These are phyloP conservation scores for Spinus pinus DNA, from an alignment of 2,797 vertebrate species.

Conservation along the genomic window DNA sequence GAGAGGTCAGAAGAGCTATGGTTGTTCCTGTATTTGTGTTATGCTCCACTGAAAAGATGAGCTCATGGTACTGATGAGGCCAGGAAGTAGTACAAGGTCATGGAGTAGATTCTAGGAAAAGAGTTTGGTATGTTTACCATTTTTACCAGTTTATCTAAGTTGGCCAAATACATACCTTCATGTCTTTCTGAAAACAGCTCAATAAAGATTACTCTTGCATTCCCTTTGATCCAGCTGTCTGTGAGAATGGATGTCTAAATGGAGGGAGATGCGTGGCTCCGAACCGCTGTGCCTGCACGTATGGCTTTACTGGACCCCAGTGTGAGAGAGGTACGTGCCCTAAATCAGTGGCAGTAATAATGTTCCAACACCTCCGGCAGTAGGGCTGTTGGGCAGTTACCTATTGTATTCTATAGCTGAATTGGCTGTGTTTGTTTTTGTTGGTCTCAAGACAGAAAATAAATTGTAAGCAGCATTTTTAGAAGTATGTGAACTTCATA, in stretches of 20 bases:
- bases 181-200: background rate
- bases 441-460: background rate
- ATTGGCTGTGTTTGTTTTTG: background rate
- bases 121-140: background rate
- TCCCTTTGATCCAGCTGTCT: conserved; percentile 83
- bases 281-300: conserved; percentile 94
- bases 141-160: background rate
- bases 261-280: conserved; percentile 96
- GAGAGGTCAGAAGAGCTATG: background rate
- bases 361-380: background rate
- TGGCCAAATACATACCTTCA: background rate
- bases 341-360: background rate
- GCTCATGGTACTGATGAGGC: background rate
- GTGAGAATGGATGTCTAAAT: conserved; percentile 94
- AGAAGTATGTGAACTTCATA: background rate
- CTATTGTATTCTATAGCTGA: background rate
- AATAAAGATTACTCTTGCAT: background rate
- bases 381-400: background rate
- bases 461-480: background rate
- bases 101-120: background rate
- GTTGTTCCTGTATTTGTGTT: background rate
- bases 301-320: conserved; percentile 96
- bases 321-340: conserved; percentile 91
- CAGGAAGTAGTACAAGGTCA: background rate
- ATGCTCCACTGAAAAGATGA: background rate